Conservation (phyloP, 2,113 vertebrate genomes). For the Pangasianodon hypophthalmus region DNA sequence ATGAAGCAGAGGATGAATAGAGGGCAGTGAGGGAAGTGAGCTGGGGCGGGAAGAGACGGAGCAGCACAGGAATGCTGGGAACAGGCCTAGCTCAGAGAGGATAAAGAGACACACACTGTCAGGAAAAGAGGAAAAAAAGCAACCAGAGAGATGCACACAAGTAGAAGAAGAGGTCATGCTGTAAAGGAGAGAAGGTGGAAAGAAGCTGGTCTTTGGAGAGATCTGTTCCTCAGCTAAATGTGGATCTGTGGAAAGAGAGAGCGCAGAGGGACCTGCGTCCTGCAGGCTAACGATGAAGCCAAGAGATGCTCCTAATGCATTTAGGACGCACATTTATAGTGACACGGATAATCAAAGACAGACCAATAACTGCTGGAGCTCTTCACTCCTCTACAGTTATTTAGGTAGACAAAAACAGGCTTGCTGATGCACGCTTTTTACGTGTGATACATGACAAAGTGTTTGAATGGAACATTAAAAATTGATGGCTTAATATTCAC, state of each 20-base stretch:
- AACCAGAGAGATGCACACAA: constrained; percentile 50
- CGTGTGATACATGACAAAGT: constrained; percentile 15
- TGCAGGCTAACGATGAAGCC: constrained; percentile 36
- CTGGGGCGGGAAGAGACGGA: constrained; percentile 54
- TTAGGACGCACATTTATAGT: constrained; percentile 49
- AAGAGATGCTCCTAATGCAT: constrained; percentile 37
- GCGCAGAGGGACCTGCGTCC: constrained; percentile 43
- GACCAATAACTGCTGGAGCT: constrained; percentile 47
- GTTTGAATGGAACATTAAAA: constrained; percentile 9
- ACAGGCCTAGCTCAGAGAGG: constrained; percentile 74
- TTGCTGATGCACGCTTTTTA: constrained; percentile 25
- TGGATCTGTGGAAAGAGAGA: constrained; percentile 74
- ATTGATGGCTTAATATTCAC: constrained; percentile 15
- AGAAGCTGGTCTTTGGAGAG: constrained; percentile 75
- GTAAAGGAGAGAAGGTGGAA: constrained; percentile 72
- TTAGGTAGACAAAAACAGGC: constrained; percentile 38
- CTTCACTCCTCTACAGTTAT: constrained; percentile 39
- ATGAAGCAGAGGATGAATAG: constrained; percentile 66
- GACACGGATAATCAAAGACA: constrained; percentile 54
- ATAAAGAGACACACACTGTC: constrained; percentile 71
- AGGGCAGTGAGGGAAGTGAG: constrained; percentile 47
- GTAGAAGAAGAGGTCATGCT: constrained; percentile 70
- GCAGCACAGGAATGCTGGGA: constrained; percentile 70
- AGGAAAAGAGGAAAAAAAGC: constrained; percentile 63
- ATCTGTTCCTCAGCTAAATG: constrained; percentile 67